These are phyloP conservation scores for Entomobrya multifasciata DNA, from an alignment of 2,888 invertebrate genomes.

Conservation along the genomic window DNA sequence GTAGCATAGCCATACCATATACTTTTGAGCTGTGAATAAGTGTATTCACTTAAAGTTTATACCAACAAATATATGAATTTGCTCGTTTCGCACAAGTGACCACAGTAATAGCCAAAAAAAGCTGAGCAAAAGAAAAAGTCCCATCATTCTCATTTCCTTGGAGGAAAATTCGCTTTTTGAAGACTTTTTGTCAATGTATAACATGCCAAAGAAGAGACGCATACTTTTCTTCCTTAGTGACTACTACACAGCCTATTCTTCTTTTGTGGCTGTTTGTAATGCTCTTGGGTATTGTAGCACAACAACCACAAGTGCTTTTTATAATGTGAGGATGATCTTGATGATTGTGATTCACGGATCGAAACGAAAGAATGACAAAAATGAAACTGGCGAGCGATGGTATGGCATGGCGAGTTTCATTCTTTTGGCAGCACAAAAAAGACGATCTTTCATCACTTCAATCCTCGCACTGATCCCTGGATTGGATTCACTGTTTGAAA, in stretches of 20 bases:
- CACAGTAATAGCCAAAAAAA: slow-evolving; percentile 72
- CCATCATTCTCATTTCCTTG: slow-evolving; percentile 41
- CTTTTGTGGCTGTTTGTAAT: background rate
- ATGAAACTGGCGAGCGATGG: slow-evolving; percentile 10
- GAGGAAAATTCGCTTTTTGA: slow-evolving; percentile 35
- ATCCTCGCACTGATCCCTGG: slow-evolving; percentile 56
- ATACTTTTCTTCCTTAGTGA: slow-evolving; percentile 29
- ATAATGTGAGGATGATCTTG: slow-evolving; percentile 6
- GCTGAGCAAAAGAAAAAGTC: slow-evolving; percentile 7
- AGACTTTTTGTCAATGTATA: slow-evolving; percentile 9
- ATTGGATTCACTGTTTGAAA: slow-evolving; percentile 49
- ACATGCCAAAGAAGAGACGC: slow-evolving; percentile 23
- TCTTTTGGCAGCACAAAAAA: slow-evolving; percentile 41
- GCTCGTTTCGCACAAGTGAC: slow-evolving; percentile 75
- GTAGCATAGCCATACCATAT: no score
- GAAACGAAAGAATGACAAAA: slow-evolving; percentile 48
- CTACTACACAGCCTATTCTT: background rate
- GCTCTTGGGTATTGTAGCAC: background rate
- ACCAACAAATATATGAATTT: background rate
- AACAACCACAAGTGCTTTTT: slow-evolving; percentile 19
- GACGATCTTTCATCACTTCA: slow-evolving; percentile 39
- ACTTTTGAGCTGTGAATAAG: background rate
- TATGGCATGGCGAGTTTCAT: slow-evolving; percentile 12
- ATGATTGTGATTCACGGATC: slow-evolving; percentile 34
- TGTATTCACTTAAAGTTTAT: background rate